Conservation (phyloP, 2,113 vertebrate genomes). For the Tiliqua scincoides region DNA sequence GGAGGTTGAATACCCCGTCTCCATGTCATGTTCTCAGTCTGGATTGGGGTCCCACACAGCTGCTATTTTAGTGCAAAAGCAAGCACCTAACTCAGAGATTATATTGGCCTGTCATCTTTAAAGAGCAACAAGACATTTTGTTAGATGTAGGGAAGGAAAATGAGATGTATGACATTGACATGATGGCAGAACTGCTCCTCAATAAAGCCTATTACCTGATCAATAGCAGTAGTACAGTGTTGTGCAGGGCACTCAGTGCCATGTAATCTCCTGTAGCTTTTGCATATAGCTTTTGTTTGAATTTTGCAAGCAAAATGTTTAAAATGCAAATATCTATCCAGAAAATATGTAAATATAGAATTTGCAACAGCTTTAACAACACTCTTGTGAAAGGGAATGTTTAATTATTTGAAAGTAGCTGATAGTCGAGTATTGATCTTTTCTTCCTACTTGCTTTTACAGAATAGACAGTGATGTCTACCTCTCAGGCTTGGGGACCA, state of each 20-base stretch:
- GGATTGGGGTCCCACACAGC: too few relatives aligned
- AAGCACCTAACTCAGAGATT: too few relatives aligned
- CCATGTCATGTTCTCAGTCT: too few relatives aligned
- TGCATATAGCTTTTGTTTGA: too few relatives aligned
- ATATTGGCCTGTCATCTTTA: neutral
- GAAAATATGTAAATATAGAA: neutral
- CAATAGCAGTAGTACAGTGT: neutral
- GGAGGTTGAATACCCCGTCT: too few relatives aligned
- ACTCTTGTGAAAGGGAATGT: neutral
- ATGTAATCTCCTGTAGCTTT: neutral
- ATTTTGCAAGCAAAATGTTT: neutral
- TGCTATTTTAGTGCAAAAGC: too few relatives aligned
- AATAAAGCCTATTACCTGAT: neutral
- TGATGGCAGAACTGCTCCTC: neutral
- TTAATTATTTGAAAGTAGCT: neutral
- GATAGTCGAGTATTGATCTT: neutral
- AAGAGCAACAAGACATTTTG: neutral
- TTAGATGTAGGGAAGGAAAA: neutral
- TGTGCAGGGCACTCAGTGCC: neutral
- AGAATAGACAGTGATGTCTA: constrained; percentile 85
- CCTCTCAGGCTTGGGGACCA: constrained; percentile 87
- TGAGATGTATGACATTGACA: neutral
- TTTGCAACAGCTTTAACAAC: neutral
- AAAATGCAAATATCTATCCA: neutral
- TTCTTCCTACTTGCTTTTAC: constrained; percentile 12